phyloP scores from a whole-genome alignment of 2,113 vertebrate genomes.

The Noctilio leporinus region DNA sequence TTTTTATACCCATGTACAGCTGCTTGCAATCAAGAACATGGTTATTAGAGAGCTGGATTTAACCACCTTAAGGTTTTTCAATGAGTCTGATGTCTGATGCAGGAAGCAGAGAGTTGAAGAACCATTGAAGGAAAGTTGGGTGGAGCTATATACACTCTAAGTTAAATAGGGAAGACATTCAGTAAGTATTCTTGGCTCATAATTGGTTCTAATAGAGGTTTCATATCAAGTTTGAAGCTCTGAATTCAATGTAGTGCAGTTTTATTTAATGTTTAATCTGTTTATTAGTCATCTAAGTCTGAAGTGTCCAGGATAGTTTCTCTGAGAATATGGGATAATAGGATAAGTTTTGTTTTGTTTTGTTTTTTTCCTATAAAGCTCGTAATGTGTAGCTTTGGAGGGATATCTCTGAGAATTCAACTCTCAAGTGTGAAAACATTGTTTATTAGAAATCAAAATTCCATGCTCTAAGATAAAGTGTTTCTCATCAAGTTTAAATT shows the following conservation, averaged over 20 bases:
- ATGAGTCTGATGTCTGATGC: neutral
- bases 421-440: neutral
- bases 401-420: neutral
- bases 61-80: neutral
- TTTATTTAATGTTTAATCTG: neutral
- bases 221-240: neutral
- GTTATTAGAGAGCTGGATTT: neutral
- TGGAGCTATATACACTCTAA: neutral
- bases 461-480: neutral
- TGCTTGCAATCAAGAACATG: neutral
- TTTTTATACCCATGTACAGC: neutral
- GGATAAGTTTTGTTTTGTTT: no score
- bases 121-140: neutral
- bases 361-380: neutral
- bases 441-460: neutral
- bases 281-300: neutral
- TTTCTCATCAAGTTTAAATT: neutral
- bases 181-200: neutral
- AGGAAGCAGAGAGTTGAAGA: neutral
- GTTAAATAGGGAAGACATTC: neutral
- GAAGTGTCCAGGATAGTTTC: neutral
- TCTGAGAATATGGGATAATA: neutral
- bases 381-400: neutral
- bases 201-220: neutral
- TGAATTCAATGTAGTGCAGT: neutral